A percentile compares a stretch with the other conserved stretches of the same genome.
These are phyloP conservation scores for Macrostomum cliftonense DNA, from an alignment of 2,888 invertebrate species.

Conservation along the genomic window DNA sequence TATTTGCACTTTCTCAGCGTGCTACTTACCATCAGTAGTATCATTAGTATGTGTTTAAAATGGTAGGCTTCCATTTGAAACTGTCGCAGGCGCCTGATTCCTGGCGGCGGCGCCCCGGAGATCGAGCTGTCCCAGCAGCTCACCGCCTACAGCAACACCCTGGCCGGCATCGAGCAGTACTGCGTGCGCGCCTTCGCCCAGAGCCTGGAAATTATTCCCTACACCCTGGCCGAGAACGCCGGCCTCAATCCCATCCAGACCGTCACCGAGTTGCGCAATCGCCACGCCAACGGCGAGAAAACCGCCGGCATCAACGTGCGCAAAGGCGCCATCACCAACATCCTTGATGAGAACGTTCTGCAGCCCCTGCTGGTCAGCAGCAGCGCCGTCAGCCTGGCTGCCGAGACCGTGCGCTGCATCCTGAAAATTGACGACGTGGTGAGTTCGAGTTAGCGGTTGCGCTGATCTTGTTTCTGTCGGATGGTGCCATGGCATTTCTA, in stretches of 20 bases:
- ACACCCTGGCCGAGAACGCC: constrained; percentile 72
- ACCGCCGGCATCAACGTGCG: constrained; percentile 87
- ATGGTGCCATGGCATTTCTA: no score
- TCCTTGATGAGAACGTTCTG: constrained; percentile 83
- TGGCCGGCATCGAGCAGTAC: constrained; percentile 79
- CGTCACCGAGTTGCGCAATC: constrained; percentile 80
- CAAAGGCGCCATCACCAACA: constrained; percentile 58
- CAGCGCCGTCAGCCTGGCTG: constrained; percentile 74
- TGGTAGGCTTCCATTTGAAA: constrained; percentile 1
- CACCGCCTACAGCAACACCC: constrained; percentile 57
- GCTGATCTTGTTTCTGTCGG: background rate
- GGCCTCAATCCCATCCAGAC: constrained; percentile 80
- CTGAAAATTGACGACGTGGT: constrained; percentile 98
- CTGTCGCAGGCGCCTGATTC: constrained; percentile 53
- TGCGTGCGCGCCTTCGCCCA: constrained; percentile 85
- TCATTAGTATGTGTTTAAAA: no score
- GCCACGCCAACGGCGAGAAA: constrained; percentile 66
- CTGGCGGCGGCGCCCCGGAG: constrained; percentile 94
- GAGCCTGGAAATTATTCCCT: constrained; percentile 78
- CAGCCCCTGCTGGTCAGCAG: constrained; percentile 86
- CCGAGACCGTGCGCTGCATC: constrained; percentile 89
- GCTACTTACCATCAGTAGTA: no score
- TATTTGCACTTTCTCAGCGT: no score
- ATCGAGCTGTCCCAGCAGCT: constrained; percentile 72
- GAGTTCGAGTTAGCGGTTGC: no score